A percentile compares a stretch with the other conserved stretches of the same genome.
Evolutionary conservation across 1,140 invertebrate genomes (phyloP).

Genomic region (Diabrotica undecimpunctata): DNA sequence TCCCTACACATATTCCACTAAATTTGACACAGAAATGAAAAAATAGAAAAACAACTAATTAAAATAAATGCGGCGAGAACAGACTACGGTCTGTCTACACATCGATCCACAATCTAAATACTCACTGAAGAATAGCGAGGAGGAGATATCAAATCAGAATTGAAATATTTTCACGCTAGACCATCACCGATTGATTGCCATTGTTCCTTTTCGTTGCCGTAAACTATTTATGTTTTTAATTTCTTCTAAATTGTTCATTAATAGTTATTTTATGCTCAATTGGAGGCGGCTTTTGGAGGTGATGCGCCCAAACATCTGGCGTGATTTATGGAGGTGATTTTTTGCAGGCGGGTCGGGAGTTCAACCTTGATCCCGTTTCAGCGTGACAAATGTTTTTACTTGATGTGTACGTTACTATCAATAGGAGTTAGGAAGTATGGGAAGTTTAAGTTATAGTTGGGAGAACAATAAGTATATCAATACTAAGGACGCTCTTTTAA

Average conservation of each 20-base stretch:
- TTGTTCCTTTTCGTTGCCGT: constrained; percentile 10
- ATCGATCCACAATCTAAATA: constrained; percentile 10
- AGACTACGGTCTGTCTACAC: too few species aligned
- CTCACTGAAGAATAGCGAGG: constrained; percentile 11
- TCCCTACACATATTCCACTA: too few species aligned
- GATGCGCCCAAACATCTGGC: not conserved
- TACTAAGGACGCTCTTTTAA: too few species aligned
- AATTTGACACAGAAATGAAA: too few species aligned
- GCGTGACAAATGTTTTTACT: too few species aligned
- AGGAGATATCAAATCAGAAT: constrained; percentile 7
- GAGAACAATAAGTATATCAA: too few species aligned
- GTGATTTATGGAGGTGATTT: not conserved
- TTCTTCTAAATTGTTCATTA: constrained; percentile 10
- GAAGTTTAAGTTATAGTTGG: too few species aligned
- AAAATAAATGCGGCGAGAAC: too few species aligned
- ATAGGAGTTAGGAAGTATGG: too few species aligned
- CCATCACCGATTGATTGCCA: constrained; percentile 5
- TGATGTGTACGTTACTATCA: too few species aligned
- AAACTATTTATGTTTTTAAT: constrained; percentile 1
- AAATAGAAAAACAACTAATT: too few species aligned
- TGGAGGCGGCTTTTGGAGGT: not conserved
- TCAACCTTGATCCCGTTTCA: too few species aligned
- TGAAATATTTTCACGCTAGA: constrained; percentile 12
- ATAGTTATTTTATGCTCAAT: constrained; percentile 10
- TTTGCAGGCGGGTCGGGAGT: not conserved